Percentiles rank a stretch among this genome's conserved stretches.
Evolutionary conservation across 2,113 vertebrate genomes (phyloP).

Genomic region (Xerus inauris): DNA sequence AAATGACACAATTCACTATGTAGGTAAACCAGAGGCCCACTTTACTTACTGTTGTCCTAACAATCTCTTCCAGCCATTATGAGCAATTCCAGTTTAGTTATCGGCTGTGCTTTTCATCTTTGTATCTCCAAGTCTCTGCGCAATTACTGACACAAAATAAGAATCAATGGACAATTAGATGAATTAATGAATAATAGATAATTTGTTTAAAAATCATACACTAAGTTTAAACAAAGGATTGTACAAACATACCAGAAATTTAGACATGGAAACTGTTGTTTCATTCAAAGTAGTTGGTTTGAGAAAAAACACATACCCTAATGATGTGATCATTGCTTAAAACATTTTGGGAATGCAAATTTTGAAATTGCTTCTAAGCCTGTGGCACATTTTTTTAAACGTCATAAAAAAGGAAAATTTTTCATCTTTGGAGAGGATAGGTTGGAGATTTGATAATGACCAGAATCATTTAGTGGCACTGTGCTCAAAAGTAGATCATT

Average conservation of each 20-base stretch:
- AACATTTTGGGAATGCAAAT: slow-evolving; percentile 80
- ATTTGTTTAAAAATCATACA: slow-evolving; percentile 15
- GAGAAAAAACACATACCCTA: slow-evolving; percentile 63
- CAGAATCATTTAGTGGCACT: slow-evolving; percentile 34
- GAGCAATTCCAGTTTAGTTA: neutral
- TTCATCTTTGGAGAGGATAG: slow-evolving; percentile 26
- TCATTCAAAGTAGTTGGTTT: slow-evolving; percentile 56
- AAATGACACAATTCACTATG: neutral
- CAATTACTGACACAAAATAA: neutral
- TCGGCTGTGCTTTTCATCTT: neutral
- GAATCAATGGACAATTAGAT: neutral
- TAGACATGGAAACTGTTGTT: slow-evolving; percentile 50
- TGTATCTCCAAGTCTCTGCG: neutral
- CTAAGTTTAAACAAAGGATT: slow-evolving; percentile 48
- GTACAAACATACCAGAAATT: slow-evolving; percentile 26
- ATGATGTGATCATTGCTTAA: slow-evolving; percentile 69
- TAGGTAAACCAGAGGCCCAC: neutral
- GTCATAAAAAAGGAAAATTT: slow-evolving; percentile 60
- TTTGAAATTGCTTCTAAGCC: slow-evolving; percentile 73
- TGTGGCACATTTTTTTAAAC: slow-evolving; percentile 55
- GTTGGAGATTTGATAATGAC: slow-evolving; percentile 57
- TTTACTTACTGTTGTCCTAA: neutral
- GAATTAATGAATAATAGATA: slow-evolving; percentile 9
- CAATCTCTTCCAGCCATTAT: neutral
- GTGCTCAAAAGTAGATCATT: neutral